Percentiles rank a stretch among this genome's conserved stretches.
phyloP scores from a whole-genome alignment of 2,113 vertebrate genomes.

The Rhinolophus ferrumequinum region DNA sequence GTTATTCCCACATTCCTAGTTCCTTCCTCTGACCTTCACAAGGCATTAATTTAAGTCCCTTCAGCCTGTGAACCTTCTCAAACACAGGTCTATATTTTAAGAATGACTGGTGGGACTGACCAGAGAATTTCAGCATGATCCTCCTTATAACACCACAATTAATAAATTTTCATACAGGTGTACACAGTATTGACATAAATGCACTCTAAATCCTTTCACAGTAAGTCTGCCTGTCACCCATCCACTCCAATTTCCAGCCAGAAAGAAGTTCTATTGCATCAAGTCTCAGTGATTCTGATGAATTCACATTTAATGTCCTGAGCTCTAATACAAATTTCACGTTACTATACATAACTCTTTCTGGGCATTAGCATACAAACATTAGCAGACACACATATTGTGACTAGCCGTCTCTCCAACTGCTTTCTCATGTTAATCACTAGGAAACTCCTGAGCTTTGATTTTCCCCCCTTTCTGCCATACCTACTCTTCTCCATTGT shows the following conservation, averaged over 20 bases:
- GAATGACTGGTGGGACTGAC: not conserved
- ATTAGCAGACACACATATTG: not conserved
- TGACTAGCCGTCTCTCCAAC: not conserved
- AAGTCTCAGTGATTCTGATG: not conserved
- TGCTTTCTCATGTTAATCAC: not conserved
- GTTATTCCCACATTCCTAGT: not conserved
- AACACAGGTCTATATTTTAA: constrained; percentile 23
- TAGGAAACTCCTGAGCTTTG: not conserved
- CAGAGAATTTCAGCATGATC: not conserved
- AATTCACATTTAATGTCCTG: not conserved
- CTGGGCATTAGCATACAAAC: not conserved
- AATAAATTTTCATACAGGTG: not conserved
- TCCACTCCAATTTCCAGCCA: not conserved
- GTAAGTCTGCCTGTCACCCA: not conserved
- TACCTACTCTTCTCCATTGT: not conserved
- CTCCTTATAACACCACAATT: not conserved
- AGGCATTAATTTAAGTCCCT: not conserved
- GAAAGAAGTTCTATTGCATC: not conserved
- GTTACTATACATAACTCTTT: not conserved
- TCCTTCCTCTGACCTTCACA: not conserved
- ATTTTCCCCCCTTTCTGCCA: not conserved
- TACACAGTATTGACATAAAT: not conserved
- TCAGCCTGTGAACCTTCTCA: not conserved
- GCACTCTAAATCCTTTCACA: not conserved
- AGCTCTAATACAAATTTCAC: not conserved